A percentile compares a stretch with the other conserved stretches of the same genome.
Evolutionary conservation across 1,140 invertebrate species (phyloP).

Genomic region (Diabrotica undecimpunctata): DNA sequence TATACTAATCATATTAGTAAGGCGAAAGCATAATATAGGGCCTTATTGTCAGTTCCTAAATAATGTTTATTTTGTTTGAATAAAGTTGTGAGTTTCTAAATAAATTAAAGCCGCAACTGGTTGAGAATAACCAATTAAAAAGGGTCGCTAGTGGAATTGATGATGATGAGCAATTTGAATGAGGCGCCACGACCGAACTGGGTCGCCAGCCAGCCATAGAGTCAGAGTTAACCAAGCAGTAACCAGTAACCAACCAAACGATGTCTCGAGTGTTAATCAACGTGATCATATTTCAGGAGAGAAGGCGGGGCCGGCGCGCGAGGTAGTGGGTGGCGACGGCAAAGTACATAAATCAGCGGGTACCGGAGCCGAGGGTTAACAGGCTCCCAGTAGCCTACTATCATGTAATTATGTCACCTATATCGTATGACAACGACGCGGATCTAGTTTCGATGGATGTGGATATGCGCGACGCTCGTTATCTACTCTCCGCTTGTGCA

Average conservation of each 20-base stretch:
- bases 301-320: not conserved
- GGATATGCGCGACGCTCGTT: not conserved
- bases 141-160: not conserved
- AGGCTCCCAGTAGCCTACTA: constrained; percentile 41
- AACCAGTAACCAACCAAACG: constrained; percentile 5
- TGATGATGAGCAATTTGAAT: not conserved
- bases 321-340: constrained; percentile 13
- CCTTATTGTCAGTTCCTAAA: no score
- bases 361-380: constrained; percentile 37
- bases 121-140: not conserved
- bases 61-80: no score
- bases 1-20: no score
- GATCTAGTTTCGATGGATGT: constrained; percentile 6
- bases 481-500: not conserved
- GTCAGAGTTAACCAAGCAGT: constrained; percentile 7
- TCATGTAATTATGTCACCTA: constrained; percentile 42
- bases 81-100: no score
- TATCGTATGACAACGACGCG: constrained; percentile 20
- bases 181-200: not conserved
- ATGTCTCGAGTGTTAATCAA: constrained; percentile 26
- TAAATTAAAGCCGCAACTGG: not conserved
- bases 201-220: not conserved
- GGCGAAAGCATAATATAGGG: no score
- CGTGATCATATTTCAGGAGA: constrained; percentile 16
- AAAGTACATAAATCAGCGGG: constrained; percentile 37